phyloP scores from a whole-genome alignment of 1,140 invertebrate species.

The Eueides isabella region DNA sequence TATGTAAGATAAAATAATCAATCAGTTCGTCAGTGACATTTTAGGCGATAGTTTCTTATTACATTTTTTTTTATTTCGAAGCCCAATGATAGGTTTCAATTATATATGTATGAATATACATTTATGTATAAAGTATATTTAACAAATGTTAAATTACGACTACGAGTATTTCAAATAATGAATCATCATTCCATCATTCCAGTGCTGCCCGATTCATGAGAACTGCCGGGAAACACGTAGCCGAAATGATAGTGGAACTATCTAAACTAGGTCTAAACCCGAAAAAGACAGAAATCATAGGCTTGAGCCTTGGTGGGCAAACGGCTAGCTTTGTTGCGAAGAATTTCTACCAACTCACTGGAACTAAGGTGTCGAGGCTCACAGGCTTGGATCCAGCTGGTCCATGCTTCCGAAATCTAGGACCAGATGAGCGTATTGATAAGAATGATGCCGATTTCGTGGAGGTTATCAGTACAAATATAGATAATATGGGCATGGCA shows the following conservation, averaged over 20 bases:
- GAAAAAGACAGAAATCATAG: conserved; percentile 29
- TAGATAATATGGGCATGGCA: conserved; percentile 85
- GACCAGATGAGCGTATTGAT: conserved; percentile 62
- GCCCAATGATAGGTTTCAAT: too few species aligned
- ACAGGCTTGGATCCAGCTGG: conserved; percentile 68
- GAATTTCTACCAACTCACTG: conserved; percentile 24
- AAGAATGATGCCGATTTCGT: conserved; percentile 65
- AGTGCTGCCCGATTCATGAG: conserved; percentile 28
- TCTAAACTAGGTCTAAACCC: conserved; percentile 23
- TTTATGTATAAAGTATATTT: too few species aligned
- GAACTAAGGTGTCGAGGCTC: conserved; percentile 33
- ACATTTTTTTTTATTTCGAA: too few species aligned
- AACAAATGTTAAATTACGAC: too few species aligned
- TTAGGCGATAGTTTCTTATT: too few species aligned
- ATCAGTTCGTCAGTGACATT: too few species aligned
- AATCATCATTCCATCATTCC: not conserved
- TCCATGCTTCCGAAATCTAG: conserved; percentile 65
- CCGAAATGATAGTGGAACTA: conserved; percentile 34
- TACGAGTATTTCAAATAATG: not conserved
- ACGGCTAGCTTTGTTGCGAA: conserved; percentile 36
- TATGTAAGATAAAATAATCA: too few species aligned
- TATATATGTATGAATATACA: too few species aligned
- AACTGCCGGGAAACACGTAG: conserved; percentile 29
- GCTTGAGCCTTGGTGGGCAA: conserved; percentile 35
- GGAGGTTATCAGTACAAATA: conserved; percentile 87